Evolutionary conservation across 1,140 invertebrate genomes (phyloP).

Genomic region (Heliothis virescens): DNA sequence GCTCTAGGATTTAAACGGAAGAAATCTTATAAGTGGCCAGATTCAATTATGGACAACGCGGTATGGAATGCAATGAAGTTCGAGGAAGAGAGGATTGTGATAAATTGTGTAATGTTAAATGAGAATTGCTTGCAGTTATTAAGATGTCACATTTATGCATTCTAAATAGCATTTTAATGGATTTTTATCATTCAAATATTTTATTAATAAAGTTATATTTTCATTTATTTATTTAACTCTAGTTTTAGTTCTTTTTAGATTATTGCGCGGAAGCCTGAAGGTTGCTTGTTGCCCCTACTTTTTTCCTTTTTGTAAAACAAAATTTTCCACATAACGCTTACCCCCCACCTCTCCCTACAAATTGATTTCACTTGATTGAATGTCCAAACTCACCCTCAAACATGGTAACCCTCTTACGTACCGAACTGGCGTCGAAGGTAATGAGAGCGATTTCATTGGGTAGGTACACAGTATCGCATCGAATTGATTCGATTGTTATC

Average conservation of each 20-base stretch:
- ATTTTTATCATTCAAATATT: no score
- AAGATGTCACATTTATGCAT: no score
- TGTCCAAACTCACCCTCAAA: not conserved
- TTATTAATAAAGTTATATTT: no score
- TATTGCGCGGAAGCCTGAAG: no score
- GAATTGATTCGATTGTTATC: constrained; percentile 44
- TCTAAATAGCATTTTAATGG: no score
- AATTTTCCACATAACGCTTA: no score
- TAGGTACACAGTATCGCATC: constrained; percentile 35
- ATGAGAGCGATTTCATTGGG: constrained; percentile 46
- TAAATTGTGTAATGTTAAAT: not conserved
- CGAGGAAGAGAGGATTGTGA: not conserved
- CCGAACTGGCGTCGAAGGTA: constrained; percentile 42
- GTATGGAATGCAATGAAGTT: not conserved
- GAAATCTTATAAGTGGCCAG: not conserved
- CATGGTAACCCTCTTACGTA: constrained; percentile 37
- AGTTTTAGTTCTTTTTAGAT: no score
- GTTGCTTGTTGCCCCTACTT: no score
- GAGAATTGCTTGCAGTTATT: not conserved
- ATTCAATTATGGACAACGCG: constrained; percentile 15
- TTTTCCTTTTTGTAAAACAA: no score
- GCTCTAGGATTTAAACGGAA: not conserved
- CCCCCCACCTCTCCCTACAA: not conserved
- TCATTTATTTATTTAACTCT: no score
- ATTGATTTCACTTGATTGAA: not conserved